Base-by-base conservation (phyloP, 2,113 vertebrate genomes). In the Poeciliopsis prolifica region DNA sequence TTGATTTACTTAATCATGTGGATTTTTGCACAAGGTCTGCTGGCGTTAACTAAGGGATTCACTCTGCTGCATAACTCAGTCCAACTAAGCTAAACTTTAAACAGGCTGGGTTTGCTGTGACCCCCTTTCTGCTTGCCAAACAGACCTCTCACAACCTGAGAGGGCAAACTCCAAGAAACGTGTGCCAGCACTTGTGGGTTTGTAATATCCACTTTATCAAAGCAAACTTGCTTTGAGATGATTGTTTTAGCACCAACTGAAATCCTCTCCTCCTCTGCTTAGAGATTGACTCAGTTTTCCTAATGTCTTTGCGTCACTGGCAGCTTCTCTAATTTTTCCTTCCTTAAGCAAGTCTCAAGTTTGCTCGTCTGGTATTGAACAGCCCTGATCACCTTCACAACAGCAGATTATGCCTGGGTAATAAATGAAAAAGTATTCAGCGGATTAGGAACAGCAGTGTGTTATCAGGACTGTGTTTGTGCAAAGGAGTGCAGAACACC, bases 81-180 rank as follows among this genome's bases (percentile, higher is more conserved):
- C 65, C 48, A 42, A 63, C 64, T 33, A n/a, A 74, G 77, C 61
- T 85, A 77, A 86, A 88, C 74, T 77, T 87, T 87, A 82, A 82
- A 78, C 83, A 58, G 54, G 33, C 61, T 33, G 22, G 1, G 60
- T 68, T 70, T 70, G 63, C 68, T 67, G 54, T 82, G 78, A 73
- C 77, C 28, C 70, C 40, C 62, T n/a, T 26, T 19, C 31, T 64
- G 68, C 69, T 77, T 83, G 76, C 58, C 72, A 80, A 85, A 86
- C 58, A 77, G 40, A 24, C 44, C 58, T 79, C 60, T 69, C 40
- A 75, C 71, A 42, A 42, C 61, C 78, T 70, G 42, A 69, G 79
- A 81, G 88, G 79, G 37, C 90, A 92, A 92, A 91, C 82, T 92
- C 88, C 86, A 88, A 58, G 22, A 26, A 64, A 63, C 77, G 63